A percentile compares a stretch with the other conserved stretches of the same genome.
These are phyloP conservation scores for Acanthurus tractus DNA, from an alignment of 2,797 vertebrate species.

Conservation along the genomic window DNA sequence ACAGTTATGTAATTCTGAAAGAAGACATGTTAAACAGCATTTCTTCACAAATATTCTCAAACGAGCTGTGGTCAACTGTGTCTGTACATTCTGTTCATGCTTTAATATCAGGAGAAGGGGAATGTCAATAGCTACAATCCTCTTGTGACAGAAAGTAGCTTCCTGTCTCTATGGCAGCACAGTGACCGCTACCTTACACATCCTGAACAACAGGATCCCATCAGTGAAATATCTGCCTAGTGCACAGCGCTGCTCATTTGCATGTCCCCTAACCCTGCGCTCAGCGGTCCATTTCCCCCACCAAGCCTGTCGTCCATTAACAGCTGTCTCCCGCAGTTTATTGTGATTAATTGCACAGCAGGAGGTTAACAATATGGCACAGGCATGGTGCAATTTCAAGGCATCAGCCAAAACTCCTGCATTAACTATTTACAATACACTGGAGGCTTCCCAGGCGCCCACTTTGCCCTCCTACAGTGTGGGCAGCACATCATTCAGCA, in stretches of 20 bases:
- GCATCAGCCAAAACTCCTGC: constrained; percentile 76
- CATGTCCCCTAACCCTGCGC: constrained; percentile 67
- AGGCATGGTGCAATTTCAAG: constrained; percentile 60
- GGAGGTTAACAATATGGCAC: constrained; percentile 73
- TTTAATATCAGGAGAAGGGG: constrained; percentile 33
- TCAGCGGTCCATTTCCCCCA: constrained; percentile 66
- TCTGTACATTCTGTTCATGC: constrained; percentile 54
- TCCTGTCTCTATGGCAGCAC: constrained; percentile 68
- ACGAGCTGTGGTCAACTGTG: constrained; percentile 24
- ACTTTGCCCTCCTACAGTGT: constrained; percentile 78
- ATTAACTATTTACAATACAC: constrained; percentile 79
- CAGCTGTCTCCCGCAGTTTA: constrained; percentile 71
- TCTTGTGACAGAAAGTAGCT: constrained; percentile 54
- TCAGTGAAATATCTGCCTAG: constrained; percentile 53
- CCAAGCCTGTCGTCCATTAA: constrained; percentile 70
- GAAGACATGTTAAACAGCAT: constrained; percentile 37
- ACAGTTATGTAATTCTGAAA: constrained; percentile 74
- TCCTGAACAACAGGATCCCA: constrained; percentile 59
- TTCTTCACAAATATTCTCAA: constrained; percentile 43
- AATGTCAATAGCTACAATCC: constrained; percentile 41
- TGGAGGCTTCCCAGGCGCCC: constrained; percentile 67
- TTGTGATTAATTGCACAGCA: constrained; percentile 79
- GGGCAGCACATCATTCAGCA: constrained; percentile 74
- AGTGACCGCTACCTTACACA: constrained; percentile 43
- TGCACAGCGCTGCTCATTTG: constrained; percentile 67